Evolutionary conservation across 2,113 vertebrate species (phyloP).

Genomic region (human): DNA sequence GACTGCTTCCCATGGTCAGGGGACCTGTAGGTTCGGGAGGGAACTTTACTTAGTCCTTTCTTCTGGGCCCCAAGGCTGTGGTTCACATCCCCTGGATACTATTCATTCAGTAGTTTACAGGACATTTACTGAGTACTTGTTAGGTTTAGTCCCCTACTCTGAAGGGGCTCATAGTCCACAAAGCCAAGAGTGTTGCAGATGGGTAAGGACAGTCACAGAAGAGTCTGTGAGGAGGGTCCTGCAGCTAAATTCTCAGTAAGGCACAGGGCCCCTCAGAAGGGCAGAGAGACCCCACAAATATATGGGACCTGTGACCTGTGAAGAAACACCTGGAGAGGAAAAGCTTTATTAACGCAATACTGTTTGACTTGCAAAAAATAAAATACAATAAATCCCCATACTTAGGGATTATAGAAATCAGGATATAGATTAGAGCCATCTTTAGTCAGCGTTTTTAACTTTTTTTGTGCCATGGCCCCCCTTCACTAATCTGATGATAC

Average conservation of each 20-base stretch:
- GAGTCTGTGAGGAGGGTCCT: not conserved
- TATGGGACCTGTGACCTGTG: no score
- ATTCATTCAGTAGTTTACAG: not conserved
- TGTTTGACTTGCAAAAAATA: not conserved
- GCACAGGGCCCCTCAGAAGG: not conserved
- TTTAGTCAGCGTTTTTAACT: not conserved
- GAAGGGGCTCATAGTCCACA: not conserved
- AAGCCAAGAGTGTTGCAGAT: not conserved
- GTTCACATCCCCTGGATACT: not conserved
- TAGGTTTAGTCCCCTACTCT: not conserved
- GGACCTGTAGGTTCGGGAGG: not conserved
- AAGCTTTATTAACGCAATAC: not conserved
- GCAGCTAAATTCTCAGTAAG: not conserved
- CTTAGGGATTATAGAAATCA: not conserved
- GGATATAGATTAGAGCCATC: not conserved
- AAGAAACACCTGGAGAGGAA: not conserved
- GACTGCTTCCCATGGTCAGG: not conserved
- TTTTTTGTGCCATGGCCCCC: not conserved
- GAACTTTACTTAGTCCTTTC: not conserved
- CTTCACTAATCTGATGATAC: not conserved
- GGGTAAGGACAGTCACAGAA: not conserved
- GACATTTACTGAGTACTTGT: not conserved
- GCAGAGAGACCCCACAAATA: not conserved
- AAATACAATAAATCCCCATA: not conserved
- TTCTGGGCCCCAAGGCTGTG: not conserved